Evolutionary conservation across 2,888 invertebrate genomes (phyloP).

Genomic region (Catocala sponsa): DNA sequence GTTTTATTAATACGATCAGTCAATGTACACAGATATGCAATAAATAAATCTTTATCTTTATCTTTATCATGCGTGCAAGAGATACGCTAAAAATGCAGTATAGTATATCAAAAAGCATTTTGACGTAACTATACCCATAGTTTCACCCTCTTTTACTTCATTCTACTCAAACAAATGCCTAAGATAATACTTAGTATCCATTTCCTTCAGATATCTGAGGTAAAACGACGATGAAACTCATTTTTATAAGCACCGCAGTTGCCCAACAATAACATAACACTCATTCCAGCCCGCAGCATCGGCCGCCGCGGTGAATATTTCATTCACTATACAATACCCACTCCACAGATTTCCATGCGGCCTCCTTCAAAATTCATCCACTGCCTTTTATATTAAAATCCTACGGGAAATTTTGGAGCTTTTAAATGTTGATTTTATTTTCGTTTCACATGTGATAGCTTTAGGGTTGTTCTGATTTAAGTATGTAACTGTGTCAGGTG

Average conservation of each 20-base stretch:
- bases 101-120: too few relatives aligned
- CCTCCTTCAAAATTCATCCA: conserved; percentile 43
- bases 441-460: background rate
- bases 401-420: conserved; percentile 17
- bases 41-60: too few relatives aligned
- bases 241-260: background rate
- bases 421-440: conserved; percentile 12
- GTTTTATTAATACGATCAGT: too few relatives aligned
- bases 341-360: conserved; percentile 41
- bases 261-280: conserved; percentile 11
- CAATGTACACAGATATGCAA: too few relatives aligned
- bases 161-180: too few relatives aligned
- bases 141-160: too few relatives aligned
- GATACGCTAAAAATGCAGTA: too few relatives aligned
- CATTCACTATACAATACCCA: conserved; percentile 24
- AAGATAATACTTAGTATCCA: too few relatives aligned
- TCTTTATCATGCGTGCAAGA: too few relatives aligned
- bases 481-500: too few relatives aligned
- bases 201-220: too few relatives aligned
- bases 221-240: background rate
- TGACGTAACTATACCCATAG: too few relatives aligned
- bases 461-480: background rate
- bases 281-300: conserved; percentile 5
- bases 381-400: conserved; percentile 39
- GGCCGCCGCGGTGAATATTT: conserved; percentile 34